These are phyloP conservation scores for Tiphia femorata DNA, from an alignment of 2,888 invertebrate species.

Conservation along the genomic window DNA sequence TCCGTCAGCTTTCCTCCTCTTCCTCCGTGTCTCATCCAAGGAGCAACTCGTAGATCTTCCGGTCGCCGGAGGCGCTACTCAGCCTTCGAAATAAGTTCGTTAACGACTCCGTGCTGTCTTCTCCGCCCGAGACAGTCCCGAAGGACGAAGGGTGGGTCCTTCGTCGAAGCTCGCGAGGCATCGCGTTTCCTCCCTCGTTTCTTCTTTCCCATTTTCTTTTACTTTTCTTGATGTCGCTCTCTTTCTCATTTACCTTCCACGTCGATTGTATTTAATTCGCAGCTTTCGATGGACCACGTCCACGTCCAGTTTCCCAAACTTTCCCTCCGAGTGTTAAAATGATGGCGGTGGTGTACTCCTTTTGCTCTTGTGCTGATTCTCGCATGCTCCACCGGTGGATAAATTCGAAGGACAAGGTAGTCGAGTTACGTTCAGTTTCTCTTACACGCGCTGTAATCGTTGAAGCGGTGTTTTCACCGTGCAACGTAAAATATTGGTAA, in stretches of 20 bases:
- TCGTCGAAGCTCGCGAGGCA: conserved; percentile 20
- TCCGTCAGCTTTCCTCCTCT: conserved; percentile 17
- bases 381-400: too few relatives aligned
- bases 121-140: conserved; percentile 48
- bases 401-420: too few relatives aligned
- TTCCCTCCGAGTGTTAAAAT: too few relatives aligned
- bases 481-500: too few relatives aligned
- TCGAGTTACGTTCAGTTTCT: too few relatives aligned
- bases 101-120: conserved; percentile 46
- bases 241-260: neutral
- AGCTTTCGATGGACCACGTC: neutral
- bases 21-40: conserved; percentile 10
- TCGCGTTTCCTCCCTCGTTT: neutral
- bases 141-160: conserved; percentile 44
- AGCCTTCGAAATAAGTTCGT: conserved; percentile 58
- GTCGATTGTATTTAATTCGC: neutral
- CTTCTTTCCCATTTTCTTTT: neutral
- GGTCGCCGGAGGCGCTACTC: conserved; percentile 41
- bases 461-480: too few relatives aligned
- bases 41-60: conserved; percentile 29
- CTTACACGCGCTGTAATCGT: too few relatives aligned
- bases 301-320: neutral
- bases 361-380: too few relatives aligned
- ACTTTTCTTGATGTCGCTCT: neutral
- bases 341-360: too few relatives aligned